Evolutionary conservation across 2,797 vertebrate genomes (phyloP), one percentile per base, ranked within the genome.

Genomic region (Labroides dimidiatus): DNA sequence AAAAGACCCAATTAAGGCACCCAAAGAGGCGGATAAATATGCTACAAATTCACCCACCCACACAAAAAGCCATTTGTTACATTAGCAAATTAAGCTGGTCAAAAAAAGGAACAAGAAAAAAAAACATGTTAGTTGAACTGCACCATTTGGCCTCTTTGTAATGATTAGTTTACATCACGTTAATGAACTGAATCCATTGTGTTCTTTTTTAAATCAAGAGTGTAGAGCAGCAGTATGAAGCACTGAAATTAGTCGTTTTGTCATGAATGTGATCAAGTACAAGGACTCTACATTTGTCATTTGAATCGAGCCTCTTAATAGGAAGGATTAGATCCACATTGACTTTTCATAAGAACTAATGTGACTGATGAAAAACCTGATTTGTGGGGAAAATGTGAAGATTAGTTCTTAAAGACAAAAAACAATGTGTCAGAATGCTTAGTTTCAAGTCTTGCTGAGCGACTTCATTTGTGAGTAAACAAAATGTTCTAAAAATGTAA

Each of bases 1-100:
- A 41, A 78, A 77, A 65, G 57, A 72, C 11, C 50, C 39, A 64
- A 74, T 82, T 80, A 83, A 43, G 30, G 58, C 51, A 16, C 42
- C 14, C 48, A 44, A 27, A 20, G 48, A 57, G 20, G 56, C 64
- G 75, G 48, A 79, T 75, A 75, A 75, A 82, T 54, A 49, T 19
- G 36, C 47, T 23, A 55, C 24, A 50, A 43, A 77, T 68, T 48
- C 49, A 66, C 78, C 59, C 55, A 64, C 73, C 20, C 39, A 14
- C 39, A 37, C 39, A 65, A 76, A 60, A 15, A 64, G 45, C 33
- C 43, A 37, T 57, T 80, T 11, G 49, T 74, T 79, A 55, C 55
- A 20, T 52, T 13, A n/a, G 27, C 49, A 69, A 70, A 82, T 80
- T 58, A 61, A 68, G 27, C 15, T 6, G 44, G 16, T 49, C 16